A percentile compares a stretch with the other conserved stretches of the same genome.
Evolutionary conservation across 2,797 vertebrate species (phyloP).

Genomic region (Rhadinocentrus ornatus): DNA sequence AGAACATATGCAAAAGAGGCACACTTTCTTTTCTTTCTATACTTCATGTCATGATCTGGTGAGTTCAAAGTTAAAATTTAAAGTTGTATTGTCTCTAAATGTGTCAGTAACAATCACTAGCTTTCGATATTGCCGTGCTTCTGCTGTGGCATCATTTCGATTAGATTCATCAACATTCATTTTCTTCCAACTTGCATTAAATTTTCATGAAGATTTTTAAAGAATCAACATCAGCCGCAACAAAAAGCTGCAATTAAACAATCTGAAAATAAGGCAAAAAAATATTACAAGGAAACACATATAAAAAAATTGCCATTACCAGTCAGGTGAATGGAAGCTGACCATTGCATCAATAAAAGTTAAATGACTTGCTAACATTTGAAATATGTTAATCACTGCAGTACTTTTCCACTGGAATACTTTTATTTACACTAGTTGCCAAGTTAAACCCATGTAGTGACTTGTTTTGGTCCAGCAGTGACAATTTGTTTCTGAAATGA

Average conservation of each 20-base stretch:
- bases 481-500: neutral
- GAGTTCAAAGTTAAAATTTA: neutral
- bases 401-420: too few relatives aligned
- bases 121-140: neutral
- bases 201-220: neutral
- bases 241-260: neutral
- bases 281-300: too few relatives aligned
- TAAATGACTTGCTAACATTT: too few relatives aligned
- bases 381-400: too few relatives aligned
- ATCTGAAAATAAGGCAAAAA: too few relatives aligned
- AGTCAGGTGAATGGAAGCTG: too few relatives aligned
- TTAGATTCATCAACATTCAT: neutral
- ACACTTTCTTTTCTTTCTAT: neutral
- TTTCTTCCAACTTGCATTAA: neutral
- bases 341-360: too few relatives aligned
- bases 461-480: too few relatives aligned
- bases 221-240: neutral
- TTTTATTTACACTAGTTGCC: neutral
- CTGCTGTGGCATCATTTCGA: too few relatives aligned
- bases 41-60: neutral
- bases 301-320: too few relatives aligned
- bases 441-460: neutral
- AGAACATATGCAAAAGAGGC: conserved; percentile 11
- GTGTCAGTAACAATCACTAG: neutral
- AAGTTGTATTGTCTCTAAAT: neutral